Evolutionary conservation across 2,113 vertebrate genomes (phyloP).

Genomic region (Dicaeum eximium): DNA sequence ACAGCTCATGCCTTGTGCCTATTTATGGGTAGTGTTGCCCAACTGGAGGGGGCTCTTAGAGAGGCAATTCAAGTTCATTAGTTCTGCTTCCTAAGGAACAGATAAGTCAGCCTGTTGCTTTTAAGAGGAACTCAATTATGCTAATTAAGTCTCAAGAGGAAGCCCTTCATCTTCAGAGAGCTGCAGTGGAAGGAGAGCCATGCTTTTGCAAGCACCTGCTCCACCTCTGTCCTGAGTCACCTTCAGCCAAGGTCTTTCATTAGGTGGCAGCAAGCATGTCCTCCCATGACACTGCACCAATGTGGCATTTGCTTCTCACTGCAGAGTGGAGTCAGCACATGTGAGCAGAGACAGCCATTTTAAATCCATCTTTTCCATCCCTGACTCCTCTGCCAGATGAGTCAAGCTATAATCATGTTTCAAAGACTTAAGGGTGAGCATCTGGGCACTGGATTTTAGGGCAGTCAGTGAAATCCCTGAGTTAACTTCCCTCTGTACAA

Average conservation of each 20-base stretch:
- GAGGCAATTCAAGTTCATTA: conserved; percentile 19
- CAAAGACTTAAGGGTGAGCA: not conserved
- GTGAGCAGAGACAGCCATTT: not conserved
- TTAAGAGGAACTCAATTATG: conserved; percentile 37
- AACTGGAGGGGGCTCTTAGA: not conserved
- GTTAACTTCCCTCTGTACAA: not conserved
- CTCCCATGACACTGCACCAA: not conserved
- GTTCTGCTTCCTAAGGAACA: conserved; percentile 53
- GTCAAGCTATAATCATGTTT: not conserved
- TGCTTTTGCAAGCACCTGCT: conserved; percentile 22
- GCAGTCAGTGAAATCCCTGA: not conserved
- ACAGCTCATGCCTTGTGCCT: not conserved
- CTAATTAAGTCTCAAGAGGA: not conserved
- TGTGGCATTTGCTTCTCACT: not conserved
- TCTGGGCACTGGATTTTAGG: not conserved
- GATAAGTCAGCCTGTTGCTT: conserved; percentile 7
- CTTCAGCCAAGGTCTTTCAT: not conserved
- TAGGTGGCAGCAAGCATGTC: not conserved
- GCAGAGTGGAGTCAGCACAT: not conserved
- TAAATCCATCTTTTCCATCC: not conserved
- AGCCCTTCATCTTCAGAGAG: conserved; percentile 27
- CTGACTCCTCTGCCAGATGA: not conserved
- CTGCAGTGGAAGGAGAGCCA: not conserved
- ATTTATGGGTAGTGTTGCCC: not conserved
- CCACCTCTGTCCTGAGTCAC: not conserved